Percentiles rank a stretch among this genome's conserved stretches.
These are phyloP conservation scores for Limosa lapponica DNA, from an alignment of 2,797 vertebrate genomes.

Conservation along the genomic window DNA sequence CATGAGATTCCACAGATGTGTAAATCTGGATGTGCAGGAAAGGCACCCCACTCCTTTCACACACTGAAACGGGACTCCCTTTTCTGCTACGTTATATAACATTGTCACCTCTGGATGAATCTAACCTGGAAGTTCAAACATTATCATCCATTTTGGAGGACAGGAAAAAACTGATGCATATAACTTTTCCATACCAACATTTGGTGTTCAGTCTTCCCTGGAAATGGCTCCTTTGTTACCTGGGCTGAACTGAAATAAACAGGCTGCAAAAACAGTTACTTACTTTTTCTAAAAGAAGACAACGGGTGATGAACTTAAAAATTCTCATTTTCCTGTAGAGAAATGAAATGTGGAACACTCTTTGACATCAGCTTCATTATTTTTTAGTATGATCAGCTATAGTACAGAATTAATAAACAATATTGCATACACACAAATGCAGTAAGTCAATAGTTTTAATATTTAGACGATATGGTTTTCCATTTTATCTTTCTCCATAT, in stretches of 20 bases:
- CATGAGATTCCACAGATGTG: neutral
- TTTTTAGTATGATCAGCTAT: neutral
- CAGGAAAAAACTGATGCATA: neutral
- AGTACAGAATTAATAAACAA: neutral
- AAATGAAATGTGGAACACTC: neutral
- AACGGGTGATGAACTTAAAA: neutral
- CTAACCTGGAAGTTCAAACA: neutral
- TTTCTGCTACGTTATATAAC: neutral
- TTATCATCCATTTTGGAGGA: neutral
- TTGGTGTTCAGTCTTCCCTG: neutral
- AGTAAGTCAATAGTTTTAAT: neutral
- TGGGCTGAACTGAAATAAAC: neutral
- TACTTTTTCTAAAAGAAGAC: neutral
- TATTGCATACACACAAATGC: neutral
- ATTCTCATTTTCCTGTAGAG: neutral
- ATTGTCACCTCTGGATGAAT: neutral
- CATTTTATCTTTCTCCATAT: neutral
- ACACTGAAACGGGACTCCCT: neutral
- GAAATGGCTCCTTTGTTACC: neutral
- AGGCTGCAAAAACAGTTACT: neutral
- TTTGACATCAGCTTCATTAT: neutral
- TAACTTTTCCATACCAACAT: neutral
- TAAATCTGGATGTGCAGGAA: neutral
- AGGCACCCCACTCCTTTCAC: neutral
- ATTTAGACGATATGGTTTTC: neutral